Percentiles rank a stretch among this genome's conserved stretches.
These are phyloP conservation scores for Zygaena filipendulae DNA, from an alignment of 2,888 invertebrate species.

Conservation along the genomic window DNA sequence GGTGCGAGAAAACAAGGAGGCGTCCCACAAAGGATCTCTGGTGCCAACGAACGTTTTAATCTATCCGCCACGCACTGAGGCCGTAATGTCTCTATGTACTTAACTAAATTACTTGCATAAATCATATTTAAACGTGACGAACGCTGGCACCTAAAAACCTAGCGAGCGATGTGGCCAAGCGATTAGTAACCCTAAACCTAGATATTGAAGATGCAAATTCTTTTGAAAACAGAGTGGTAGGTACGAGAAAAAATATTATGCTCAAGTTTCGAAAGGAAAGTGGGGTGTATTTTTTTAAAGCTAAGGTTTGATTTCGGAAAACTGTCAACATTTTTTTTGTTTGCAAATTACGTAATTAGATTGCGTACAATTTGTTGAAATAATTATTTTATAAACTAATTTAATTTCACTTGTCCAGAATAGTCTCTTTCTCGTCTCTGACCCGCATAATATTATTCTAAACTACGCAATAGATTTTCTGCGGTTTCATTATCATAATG, in stretches of 20 bases:
- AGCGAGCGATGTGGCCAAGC: slow-evolving; percentile 13
- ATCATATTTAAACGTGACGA: slow-evolving; percentile 67
- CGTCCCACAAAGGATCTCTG: slow-evolving; percentile 32
- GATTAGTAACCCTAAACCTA: slow-evolving; percentile 26
- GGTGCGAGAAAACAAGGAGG: slow-evolving; percentile 21
- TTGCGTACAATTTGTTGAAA: too few relatives aligned
- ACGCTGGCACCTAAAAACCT: slow-evolving; percentile 26
- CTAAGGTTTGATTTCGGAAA: slow-evolving; percentile 28
- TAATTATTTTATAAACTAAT: too few relatives aligned
- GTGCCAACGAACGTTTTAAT: slow-evolving; percentile 51
- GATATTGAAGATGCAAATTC: slow-evolving; percentile 24
- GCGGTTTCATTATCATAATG: too few relatives aligned
- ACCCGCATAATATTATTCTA: too few relatives aligned
- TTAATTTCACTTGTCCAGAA: too few relatives aligned
- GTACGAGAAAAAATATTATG: slow-evolving; percentile 6
- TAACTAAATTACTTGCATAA: slow-evolving; percentile 67
- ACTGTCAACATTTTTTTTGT: too few relatives aligned
- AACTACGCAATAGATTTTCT: too few relatives aligned
- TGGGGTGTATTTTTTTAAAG: slow-evolving; percentile 22
- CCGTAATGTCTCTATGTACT: slow-evolving; percentile 61
- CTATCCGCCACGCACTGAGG: slow-evolving; percentile 38
- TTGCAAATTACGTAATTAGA: too few relatives aligned
- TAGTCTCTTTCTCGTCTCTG: too few relatives aligned
- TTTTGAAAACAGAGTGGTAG: slow-evolving; percentile 3
- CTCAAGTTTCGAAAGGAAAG: slow-evolving; percentile 19